Base-by-base conservation (phyloP, 2,113 vertebrate species). In the Anarrhichthys ocellatus region DNA sequence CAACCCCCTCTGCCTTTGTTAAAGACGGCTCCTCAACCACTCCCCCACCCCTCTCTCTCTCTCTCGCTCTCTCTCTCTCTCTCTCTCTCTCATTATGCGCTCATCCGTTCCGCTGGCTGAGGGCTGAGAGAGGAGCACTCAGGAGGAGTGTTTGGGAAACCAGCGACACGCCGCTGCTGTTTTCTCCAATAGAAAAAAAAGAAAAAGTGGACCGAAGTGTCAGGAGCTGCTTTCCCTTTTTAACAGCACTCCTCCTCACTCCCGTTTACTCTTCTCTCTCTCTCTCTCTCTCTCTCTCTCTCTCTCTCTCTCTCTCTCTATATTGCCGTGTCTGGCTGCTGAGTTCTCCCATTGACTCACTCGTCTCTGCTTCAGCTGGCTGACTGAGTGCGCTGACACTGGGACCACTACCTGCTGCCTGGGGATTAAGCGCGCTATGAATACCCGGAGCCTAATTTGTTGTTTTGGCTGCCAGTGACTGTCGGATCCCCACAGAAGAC, bases 331-430 rank as follows among this genome's bases (percentile, higher is more conserved):
- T 82, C 82, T 85, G 86, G 88, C 76, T 72, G 70, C 84, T 73
- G 87, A 88, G 88, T 91, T 88, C 85, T 78, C 90, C 88, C 84
- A 85, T 72, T 85, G 85, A 88, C 86, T 88, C 86, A 71, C 52
- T 82, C 83, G 29, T 67, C 66, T 73, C 42, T 59, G 86, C 88
- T 80, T 84, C 85, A 65, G 74, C 83, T 73, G 83, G 70, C 76
- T 83, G 81, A 81, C 79, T 72, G 87, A 79, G 90, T 73, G 84
- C 83, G 74, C 88, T 91, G 91, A 94, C 91, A 90, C 87, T 29
- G 86, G 88, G 91, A 93, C 90, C 90, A 84, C 89, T 92, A 93
- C 92, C 93, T 93, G 92, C 92, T 91, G 88, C 90, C 90, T 81
- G 78, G 85, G 93, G 90, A 91, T 92, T 91, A 90, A 86, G 70